A percentile compares a stretch with the other conserved stretches of the same genome.
Evolutionary conservation across 2,888 invertebrate species (phyloP).

Genomic region (Limenitis camilla): DNA sequence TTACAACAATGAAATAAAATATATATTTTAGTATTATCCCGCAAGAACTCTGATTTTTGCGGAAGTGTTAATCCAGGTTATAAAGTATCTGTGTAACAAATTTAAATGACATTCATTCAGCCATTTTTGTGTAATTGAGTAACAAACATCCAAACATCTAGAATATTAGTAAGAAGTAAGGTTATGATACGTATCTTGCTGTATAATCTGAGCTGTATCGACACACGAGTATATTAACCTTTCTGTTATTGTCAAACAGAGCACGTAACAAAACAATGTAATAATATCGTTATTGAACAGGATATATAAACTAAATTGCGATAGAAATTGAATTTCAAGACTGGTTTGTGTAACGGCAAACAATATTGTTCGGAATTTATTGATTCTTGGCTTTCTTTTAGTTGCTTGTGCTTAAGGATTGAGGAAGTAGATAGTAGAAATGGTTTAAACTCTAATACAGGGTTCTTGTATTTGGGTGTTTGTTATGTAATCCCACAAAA

Average conservation of each 20-base stretch:
- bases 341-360: constrained; percentile 32
- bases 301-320: constrained; percentile 26
- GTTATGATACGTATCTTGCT: constrained; percentile 7
- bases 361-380: constrained; percentile 34
- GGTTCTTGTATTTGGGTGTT: no score
- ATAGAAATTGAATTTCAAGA: constrained; percentile 33
- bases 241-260: constrained; percentile 15
- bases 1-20: no score
- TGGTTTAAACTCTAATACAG: neutral
- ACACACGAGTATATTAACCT: constrained; percentile 5
- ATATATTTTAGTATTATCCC: no score
- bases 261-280: constrained; percentile 19
- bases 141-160: neutral
- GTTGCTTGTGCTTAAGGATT: neutral
- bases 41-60: no score
- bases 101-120: no score
- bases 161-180: neutral
- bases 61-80: no score
- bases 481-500: no score
- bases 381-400: constrained; percentile 27
- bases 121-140: no score
- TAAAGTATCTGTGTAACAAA: no score
- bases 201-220: constrained; percentile 3
- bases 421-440: neutral
- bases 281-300: constrained; percentile 18